Percentiles rank a stretch among this genome's conserved stretches.
phyloP scores from a whole-genome alignment of 2,888 invertebrate species.

The Chaetoderma sp. region DNA sequence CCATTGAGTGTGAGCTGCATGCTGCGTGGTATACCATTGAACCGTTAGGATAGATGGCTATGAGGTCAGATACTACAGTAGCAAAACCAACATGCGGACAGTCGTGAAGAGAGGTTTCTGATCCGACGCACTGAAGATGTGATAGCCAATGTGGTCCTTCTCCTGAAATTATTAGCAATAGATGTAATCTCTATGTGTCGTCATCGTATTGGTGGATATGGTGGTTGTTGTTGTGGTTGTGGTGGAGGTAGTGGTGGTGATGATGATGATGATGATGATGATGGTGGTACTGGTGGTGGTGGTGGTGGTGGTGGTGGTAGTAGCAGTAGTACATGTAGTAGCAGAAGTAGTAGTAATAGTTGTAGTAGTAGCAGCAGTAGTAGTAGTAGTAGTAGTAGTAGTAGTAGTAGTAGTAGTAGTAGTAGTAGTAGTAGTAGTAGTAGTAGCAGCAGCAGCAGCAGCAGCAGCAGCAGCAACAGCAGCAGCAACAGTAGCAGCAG shows the following conservation, averaged over 20 bases:
- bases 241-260: too few species aligned
- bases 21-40: background rate
- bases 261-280: too few species aligned
- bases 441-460: background rate
- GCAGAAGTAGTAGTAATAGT: too few species aligned
- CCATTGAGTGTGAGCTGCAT: constrained; percentile 41
- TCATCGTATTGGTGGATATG: too few species aligned
- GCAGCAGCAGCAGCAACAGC: background rate
- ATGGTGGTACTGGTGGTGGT: too few species aligned
- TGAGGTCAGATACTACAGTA: constrained; percentile 18
- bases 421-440: background rate
- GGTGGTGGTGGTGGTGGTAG: too few species aligned
- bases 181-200: too few species aligned
- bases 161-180: too few species aligned
- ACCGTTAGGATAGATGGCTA: background rate
- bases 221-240: too few species aligned
- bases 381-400: background rate
- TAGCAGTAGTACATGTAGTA: too few species aligned
- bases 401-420: background rate
- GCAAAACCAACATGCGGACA: constrained; percentile 56
- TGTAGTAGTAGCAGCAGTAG: background rate
- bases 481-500: background rate
- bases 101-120: constrained; percentile 45
- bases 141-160: constrained; percentile 65
- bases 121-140: constrained; percentile 51